A percentile compares a stretch with the other conserved stretches of the same genome.
phyloP scores from a whole-genome alignment of 2,888 invertebrate species.

The Epinotia bilunana region DNA sequence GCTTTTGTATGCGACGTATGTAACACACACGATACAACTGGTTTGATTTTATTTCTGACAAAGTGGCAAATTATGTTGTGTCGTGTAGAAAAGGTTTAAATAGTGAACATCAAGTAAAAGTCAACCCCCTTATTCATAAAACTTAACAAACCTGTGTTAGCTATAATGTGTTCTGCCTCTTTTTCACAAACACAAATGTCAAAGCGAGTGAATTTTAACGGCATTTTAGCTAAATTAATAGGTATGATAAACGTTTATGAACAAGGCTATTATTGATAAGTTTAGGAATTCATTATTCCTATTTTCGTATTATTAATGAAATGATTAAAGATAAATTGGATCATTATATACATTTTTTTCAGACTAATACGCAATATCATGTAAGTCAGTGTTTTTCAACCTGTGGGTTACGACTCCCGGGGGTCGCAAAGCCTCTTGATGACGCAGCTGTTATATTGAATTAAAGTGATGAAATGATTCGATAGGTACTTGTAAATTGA shows the following conservation, averaged over 20 bases:
- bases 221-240: too few relatives aligned
- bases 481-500: too few relatives aligned
- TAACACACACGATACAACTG: background rate
- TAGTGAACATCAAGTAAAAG: constrained; percentile 1
- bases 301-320: constrained; percentile 33
- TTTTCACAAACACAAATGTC: too few relatives aligned
- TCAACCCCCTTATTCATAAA: background rate
- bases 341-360: background rate
- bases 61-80: background rate
- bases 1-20: constrained; percentile 10
- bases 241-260: too few relatives aligned
- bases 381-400: too few relatives aligned
- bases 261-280: background rate
- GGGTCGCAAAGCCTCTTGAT: too few relatives aligned
- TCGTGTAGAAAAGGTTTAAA: background rate
- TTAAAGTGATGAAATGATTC: too few relatives aligned
- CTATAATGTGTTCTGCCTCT: too few relatives aligned
- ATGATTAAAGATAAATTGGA: constrained; percentile 3
- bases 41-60: background rate
- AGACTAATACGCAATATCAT: background rate
- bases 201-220: too few relatives aligned
- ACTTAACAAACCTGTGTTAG: too few relatives aligned
- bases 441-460: too few relatives aligned
- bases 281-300: background rate
- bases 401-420: too few relatives aligned